Percentiles rank a stretch among this genome's conserved stretches.
phyloP scores from a whole-genome alignment of 2,888 invertebrate genomes.

The Apamea epomidion region DNA sequence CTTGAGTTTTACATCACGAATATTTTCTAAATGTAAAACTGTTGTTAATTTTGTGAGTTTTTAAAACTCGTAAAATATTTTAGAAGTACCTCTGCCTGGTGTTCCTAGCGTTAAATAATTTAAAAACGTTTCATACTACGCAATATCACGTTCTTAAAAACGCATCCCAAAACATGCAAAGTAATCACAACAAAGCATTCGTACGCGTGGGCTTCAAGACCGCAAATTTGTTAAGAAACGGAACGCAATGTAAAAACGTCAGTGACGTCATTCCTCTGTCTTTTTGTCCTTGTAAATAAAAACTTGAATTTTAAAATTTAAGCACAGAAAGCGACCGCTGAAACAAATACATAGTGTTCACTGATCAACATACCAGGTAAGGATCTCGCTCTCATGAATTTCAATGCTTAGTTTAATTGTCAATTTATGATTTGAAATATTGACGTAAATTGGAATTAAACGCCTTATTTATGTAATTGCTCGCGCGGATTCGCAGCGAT shows the following conservation, averaged over 20 bases:
- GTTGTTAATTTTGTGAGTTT: too few species aligned
- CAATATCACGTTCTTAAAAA: background rate
- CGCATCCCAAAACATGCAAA: background rate
- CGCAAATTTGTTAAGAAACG: slow-evolving; percentile 22
- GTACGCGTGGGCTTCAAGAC: background rate
- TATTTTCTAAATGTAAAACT: background rate
- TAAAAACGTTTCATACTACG: slow-evolving; percentile 49
- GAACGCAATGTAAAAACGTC: slow-evolving; percentile 64
- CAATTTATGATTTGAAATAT: slow-evolving; percentile 7
- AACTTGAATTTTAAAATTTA: slow-evolving; percentile 71
- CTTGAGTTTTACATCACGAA: background rate
- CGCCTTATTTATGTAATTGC: slow-evolving; percentile 51
- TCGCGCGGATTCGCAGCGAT: slow-evolving; percentile 20
- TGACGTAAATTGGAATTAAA: slow-evolving; percentile 29
- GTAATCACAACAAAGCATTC: slow-evolving; percentile 35
- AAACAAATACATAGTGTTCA: slow-evolving; percentile 37
- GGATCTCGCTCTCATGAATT: slow-evolving; percentile 4
- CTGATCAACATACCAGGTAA: slow-evolving; percentile 52
- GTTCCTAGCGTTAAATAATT: slow-evolving; percentile 39
- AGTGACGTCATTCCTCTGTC: slow-evolving; percentile 69
- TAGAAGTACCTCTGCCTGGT: slow-evolving; percentile 5
- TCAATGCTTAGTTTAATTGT: background rate
- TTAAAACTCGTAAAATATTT: background rate
- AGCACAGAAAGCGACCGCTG: slow-evolving; percentile 55
- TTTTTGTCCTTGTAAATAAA: slow-evolving; percentile 75